A percentile compares a stretch with the other conserved stretches of the same genome.
phyloP scores from a whole-genome alignment of 2,797 vertebrate genomes.

The Brachyrhaphis roseni region DNA sequence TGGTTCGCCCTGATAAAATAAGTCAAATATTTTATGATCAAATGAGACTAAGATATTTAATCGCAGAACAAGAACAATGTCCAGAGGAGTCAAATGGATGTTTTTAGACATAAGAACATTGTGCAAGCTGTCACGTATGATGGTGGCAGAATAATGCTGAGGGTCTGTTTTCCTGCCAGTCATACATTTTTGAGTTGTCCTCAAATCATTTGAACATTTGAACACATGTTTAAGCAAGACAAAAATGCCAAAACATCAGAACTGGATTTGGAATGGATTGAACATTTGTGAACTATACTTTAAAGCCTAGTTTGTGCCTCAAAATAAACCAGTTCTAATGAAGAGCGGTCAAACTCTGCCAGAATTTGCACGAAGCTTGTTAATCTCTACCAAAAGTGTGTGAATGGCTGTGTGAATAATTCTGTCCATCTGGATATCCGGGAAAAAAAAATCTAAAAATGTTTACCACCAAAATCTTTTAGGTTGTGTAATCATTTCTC shows the following conservation, averaged over 20 bases:
- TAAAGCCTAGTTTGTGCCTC: background rate
- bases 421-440: background rate
- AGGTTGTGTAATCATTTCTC: background rate
- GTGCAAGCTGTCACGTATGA: background rate
- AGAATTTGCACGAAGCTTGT: background rate
- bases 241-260: background rate
- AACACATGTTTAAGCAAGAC: background rate
- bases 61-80: background rate
- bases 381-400: background rate
- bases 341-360: background rate
- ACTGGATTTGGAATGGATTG: background rate
- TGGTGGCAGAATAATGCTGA: background rate
- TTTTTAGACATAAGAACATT: background rate
- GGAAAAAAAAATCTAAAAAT: background rate
- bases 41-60: background rate
- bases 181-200: background rate
- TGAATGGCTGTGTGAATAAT: background rate
- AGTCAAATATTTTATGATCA: background rate
- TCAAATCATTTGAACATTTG: no score
- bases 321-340: background rate
- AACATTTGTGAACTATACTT: background rate
- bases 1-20: background rate
- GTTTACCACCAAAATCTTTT: no score
- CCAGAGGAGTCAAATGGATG: background rate
- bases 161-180: background rate